Evolutionary conservation across 2,113 vertebrate species (phyloP).

Genomic region (Condylura cristata): DNA sequence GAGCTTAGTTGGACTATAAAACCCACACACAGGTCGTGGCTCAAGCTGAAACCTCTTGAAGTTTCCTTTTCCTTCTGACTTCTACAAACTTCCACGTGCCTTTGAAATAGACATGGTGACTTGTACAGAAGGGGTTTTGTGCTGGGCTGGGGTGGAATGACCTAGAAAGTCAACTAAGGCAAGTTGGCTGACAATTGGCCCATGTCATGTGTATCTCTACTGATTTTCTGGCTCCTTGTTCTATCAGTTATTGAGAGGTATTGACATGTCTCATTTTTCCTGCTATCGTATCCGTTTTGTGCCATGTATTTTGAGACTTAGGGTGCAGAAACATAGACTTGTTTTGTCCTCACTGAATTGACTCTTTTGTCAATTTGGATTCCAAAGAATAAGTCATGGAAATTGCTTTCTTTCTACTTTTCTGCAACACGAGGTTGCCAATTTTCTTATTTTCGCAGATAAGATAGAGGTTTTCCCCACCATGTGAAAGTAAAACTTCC

Average conservation of each 20-base stretch:
- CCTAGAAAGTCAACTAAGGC: neutral
- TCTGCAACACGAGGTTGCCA: neutral
- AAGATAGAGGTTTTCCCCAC: neutral
- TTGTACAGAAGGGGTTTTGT: neutral
- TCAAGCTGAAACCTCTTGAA: accelerated
- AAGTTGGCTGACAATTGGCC: neutral
- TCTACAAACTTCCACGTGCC: no score
- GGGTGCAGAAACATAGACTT: neutral
- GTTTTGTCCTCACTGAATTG: neutral
- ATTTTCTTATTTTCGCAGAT: neutral
- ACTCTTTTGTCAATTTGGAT: neutral
- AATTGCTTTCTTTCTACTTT: neutral
- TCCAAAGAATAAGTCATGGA: neutral
- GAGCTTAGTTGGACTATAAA: neutral
- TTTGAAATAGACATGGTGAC: accelerated
- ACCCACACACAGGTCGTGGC: neutral
- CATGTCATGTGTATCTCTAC: neutral
- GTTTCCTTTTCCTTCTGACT: neutral
- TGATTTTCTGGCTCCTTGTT: neutral
- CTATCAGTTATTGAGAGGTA: neutral
- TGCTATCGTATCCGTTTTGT: neutral
- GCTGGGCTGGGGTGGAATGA: neutral
- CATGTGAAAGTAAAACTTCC: neutral
- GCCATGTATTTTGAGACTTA: neutral
- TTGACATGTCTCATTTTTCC: neutral